Evolutionary conservation across 2,888 invertebrate genomes (phyloP).

Genomic region (Cylindroiulus punctatus): DNA sequence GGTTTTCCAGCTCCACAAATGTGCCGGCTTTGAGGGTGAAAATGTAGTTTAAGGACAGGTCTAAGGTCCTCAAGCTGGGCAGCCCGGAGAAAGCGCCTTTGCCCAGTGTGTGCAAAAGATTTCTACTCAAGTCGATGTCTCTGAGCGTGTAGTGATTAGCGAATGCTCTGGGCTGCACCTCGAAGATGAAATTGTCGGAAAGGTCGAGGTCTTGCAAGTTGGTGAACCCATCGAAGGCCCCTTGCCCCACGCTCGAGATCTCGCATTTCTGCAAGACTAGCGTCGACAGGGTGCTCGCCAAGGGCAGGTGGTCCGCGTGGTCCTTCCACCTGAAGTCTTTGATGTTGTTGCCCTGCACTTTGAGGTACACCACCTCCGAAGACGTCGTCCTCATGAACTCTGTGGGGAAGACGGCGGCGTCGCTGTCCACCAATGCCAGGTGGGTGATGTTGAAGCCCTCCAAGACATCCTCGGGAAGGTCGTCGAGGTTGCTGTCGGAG

Average conservation of each 20-base stretch:
- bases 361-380: background rate
- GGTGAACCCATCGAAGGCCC: background rate
- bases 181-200: background rate
- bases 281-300: background rate
- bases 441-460: slow-evolving; percentile 3
- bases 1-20: slow-evolving; percentile 3
- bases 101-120: background rate
- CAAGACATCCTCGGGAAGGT: background rate
- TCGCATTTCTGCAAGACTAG: background rate
- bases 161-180: background rate
- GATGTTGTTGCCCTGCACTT: background rate
- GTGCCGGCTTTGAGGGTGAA: background rate
- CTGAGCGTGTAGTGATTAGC: background rate
- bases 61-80: background rate
- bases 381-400: background rate
- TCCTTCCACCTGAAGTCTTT: slow-evolving; percentile 4
- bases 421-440: background rate
- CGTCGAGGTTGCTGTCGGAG: background rate
- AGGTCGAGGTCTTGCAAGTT: background rate
- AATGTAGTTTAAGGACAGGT: slow-evolving; percentile 6
- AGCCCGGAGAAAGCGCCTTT: background rate
- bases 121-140: background rate
- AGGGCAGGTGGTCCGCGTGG: background rate
- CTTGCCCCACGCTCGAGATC: background rate
- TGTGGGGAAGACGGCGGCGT: background rate